Conservation (phyloP, 2,113 vertebrate genomes). For the Ondatra zibethicus region DNA sequence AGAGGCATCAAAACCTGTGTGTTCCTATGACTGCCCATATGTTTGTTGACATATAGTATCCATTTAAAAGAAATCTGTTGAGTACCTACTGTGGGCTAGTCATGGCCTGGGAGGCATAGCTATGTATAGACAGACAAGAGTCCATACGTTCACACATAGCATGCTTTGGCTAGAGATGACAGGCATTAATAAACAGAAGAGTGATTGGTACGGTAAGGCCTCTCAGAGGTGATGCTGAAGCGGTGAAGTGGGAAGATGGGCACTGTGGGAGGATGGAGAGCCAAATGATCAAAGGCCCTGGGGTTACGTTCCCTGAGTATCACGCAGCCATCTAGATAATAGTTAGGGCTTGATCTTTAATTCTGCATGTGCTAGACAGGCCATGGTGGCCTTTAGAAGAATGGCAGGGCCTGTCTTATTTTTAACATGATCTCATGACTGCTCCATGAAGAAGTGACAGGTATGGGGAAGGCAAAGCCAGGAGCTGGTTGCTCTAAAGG, state of each 20-base stretch:
- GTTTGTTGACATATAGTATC: background rate
- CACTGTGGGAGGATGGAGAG: background rate
- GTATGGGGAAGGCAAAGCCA: fast-evolving
- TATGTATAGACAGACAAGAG: background rate
- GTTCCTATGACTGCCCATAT: fast-evolving
- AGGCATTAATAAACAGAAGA: background rate
- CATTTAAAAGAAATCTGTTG: background rate
- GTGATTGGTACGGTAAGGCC: background rate
- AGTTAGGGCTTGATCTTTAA: background rate
- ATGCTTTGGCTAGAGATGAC: background rate
- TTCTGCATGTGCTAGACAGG: background rate
- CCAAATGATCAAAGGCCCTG: background rate
- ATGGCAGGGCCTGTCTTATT: background rate
- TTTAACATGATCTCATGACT: background rate
- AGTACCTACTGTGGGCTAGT: background rate
- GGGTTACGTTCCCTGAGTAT: background rate
- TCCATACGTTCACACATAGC: background rate
- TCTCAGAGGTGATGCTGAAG: background rate
- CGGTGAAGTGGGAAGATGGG: background rate
- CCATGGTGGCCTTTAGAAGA: background rate
- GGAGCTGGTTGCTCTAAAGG: background rate
- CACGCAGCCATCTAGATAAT: background rate
- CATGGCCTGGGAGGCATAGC: background rate
- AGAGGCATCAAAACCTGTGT: background rate
- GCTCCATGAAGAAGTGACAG: background rate